Percentiles rank a stretch among this genome's conserved stretches.
Evolutionary conservation across 2,888 invertebrate genomes (phyloP).

Genomic region (Platycheirus rosarum): DNA sequence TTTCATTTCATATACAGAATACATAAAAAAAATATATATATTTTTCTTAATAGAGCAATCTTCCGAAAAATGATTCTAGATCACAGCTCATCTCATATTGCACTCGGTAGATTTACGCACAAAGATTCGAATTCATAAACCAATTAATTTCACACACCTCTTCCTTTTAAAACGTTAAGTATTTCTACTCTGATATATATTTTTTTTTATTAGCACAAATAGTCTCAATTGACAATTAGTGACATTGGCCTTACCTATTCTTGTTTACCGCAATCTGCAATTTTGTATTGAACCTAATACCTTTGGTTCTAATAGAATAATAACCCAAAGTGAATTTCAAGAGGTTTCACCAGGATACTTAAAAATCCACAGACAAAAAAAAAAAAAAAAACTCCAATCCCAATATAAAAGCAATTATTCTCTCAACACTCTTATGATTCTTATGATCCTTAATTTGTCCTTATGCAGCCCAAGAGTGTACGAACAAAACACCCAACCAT

Average conservation of each 20-base stretch:
- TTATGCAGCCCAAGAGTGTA: slow-evolving; percentile 19
- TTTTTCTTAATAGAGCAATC: too few species aligned
- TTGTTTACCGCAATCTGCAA: not conserved
- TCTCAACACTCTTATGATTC: slow-evolving; percentile 34
- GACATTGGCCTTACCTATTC: not conserved
- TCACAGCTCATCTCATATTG: not conserved
- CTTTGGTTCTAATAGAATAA: slow-evolving; percentile 48
- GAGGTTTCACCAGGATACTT: slow-evolving; percentile 42
- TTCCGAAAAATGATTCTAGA: too few species aligned
- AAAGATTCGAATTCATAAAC: slow-evolving; percentile 45
- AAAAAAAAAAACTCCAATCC: not conserved
- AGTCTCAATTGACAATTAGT: slow-evolving; percentile 19
- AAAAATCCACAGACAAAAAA: slow-evolving; percentile 1
- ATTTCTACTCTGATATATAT: not conserved
- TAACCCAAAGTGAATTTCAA: slow-evolving; percentile 59
- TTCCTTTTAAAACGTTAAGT: not conserved
- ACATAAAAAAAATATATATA: too few species aligned
- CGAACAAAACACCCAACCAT: slow-evolving; percentile 29
- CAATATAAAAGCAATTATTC: not conserved
- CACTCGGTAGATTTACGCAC: not conserved
- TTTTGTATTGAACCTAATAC: not conserved
- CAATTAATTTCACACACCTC: slow-evolving; percentile 54
- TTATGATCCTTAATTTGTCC: slow-evolving; percentile 44
- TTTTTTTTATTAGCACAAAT: slow-evolving; percentile 36
- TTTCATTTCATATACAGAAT: too few species aligned